Evolutionary conservation across 2,888 invertebrate species (phyloP), one percentile per base, ranked within the genome.

Genomic region (Sylvicola cinctus): DNA sequence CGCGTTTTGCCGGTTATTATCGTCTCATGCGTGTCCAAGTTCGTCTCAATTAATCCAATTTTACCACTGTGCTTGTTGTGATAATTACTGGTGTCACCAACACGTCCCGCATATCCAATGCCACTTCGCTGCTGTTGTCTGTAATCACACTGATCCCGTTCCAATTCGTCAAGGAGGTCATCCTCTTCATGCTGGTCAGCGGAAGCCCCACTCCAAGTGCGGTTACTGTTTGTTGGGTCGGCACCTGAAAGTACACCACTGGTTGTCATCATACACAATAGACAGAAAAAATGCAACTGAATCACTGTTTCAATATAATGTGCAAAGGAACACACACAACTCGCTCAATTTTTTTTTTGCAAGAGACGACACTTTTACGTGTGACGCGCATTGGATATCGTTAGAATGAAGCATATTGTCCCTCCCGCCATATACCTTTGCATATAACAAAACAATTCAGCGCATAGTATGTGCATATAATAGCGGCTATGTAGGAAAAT

Each of bases 21-120:
- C 41, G 68, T 70, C 61, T 66, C 71, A 59, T 66, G 70, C 55
- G 77, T 75, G 62, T 85, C 84, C 62, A 84, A 70, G 65, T 85
- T 84, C 48, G 87, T 85, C 68, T 85, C 85, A 61, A 85, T 77
- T 65, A 84, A 69, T 58, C 83, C 81, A 61, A 73, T 68, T 48
- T 54, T 54, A 26, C 40, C 36, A 25, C 42, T 41, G 35, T 41
- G 41, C 14, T 39, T 38, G 28, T 39, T 41, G 20, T 34, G 36
- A 27, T 36, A 35, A 31, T 36, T 39, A 29, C 23, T 44, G 49
- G 52, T 54, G 46, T 51, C 46, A 44, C 54, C 54, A 46, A 36
- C 32, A 31, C 31, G 31, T 11, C 30, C 34, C 16, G 16, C 33
- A 29, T 20, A 29, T 20, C 16, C 15, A 11, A 10, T 23, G 23